Evolutionary conservation across 2,797 vertebrate species (phyloP).

Genomic region (Spea hammondii): DNA sequence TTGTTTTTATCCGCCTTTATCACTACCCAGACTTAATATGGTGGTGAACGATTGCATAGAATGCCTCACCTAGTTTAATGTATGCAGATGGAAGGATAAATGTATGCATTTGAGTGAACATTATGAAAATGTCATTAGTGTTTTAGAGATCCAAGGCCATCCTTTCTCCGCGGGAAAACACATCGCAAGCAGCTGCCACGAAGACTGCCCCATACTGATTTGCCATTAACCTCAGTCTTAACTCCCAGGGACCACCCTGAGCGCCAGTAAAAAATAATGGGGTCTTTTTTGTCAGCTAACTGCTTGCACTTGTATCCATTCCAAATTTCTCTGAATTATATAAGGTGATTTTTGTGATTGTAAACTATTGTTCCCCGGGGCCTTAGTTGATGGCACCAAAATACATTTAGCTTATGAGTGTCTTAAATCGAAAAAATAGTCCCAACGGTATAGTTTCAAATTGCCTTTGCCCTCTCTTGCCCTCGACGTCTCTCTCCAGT

Average conservation of each 20-base stretch:
- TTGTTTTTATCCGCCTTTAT: slow-evolving; percentile 39
- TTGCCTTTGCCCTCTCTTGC: slow-evolving; percentile 51
- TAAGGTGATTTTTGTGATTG: slow-evolving; percentile 51
- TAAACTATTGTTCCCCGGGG: slow-evolving; percentile 49
- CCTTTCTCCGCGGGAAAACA: slow-evolving; percentile 47
- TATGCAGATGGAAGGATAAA: slow-evolving; percentile 51
- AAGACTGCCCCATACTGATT: slow-evolving; percentile 51
- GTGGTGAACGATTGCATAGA: slow-evolving; percentile 35
- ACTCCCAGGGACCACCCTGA: slow-evolving; percentile 47
- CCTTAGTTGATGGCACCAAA: slow-evolving; percentile 40
- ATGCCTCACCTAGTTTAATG: slow-evolving; percentile 53
- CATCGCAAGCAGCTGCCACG: slow-evolving; percentile 46
- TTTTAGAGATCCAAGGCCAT: slow-evolving; percentile 44
- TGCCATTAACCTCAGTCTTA: slow-evolving; percentile 52
- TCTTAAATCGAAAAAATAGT: slow-evolving; percentile 51
- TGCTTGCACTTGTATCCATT: slow-evolving; percentile 41
- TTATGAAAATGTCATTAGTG: slow-evolving; percentile 53
- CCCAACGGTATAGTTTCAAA: slow-evolving; percentile 47
- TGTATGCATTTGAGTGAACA: slow-evolving; percentile 51
- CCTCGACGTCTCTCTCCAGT: slow-evolving; percentile 48
- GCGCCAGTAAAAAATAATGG: slow-evolving; percentile 51
- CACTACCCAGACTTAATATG: slow-evolving; percentile 8
- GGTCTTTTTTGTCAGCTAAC: slow-evolving; percentile 46
- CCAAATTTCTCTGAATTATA: slow-evolving; percentile 54
- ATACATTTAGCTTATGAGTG: slow-evolving; percentile 49